These are phyloP conservation scores for Palythoa grandis DNA, from an alignment of 92 coral and sea anemone genomes.

Conservation along the genomic window DNA sequence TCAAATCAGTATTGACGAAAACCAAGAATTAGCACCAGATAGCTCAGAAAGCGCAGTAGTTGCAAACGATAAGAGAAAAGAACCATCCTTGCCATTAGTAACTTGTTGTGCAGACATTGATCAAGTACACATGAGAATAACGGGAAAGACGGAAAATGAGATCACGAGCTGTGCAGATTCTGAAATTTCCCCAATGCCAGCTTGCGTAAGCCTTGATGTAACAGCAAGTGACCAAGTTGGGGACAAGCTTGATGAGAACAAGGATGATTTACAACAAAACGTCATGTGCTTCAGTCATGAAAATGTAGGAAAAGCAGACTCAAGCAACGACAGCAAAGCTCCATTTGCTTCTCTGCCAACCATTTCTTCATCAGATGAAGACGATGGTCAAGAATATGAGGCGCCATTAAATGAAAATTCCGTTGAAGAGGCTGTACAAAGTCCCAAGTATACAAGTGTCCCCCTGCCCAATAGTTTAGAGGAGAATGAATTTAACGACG, in stretches of 20 bases:
- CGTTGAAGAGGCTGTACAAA: conserved; percentile 19
- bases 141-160: conserved; percentile 1
- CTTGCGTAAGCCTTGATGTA: conserved; percentile 6
- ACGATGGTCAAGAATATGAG: conserved; percentile 31
- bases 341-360: conserved; percentile 24
- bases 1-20: background rate
- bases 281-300: background rate
- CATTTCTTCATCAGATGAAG: conserved; percentile 10
- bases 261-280: conserved; percentile 6
- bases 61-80: background rate
- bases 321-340: conserved; percentile 32
- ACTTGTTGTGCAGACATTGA: background rate
- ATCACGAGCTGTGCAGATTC: conserved; percentile 11
- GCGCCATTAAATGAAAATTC: conserved; percentile 21
- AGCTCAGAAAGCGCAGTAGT: conserved; percentile 18
- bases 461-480: conserved; percentile 46
- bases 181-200: conserved; percentile 47
- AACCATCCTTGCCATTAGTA: background rate
- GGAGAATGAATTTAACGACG: conserved; percentile 55
- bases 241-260: background rate
- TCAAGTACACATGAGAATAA: conserved; percentile 9
- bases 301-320: conserved; percentile 10
- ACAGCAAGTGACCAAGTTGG: conserved; percentile 10
- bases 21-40: conserved; percentile 21
- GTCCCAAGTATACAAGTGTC: background rate